These are phyloP conservation scores for Araneus ventricosus DNA, from an alignment of 1,140 invertebrate species.

Conservation along the genomic window DNA sequence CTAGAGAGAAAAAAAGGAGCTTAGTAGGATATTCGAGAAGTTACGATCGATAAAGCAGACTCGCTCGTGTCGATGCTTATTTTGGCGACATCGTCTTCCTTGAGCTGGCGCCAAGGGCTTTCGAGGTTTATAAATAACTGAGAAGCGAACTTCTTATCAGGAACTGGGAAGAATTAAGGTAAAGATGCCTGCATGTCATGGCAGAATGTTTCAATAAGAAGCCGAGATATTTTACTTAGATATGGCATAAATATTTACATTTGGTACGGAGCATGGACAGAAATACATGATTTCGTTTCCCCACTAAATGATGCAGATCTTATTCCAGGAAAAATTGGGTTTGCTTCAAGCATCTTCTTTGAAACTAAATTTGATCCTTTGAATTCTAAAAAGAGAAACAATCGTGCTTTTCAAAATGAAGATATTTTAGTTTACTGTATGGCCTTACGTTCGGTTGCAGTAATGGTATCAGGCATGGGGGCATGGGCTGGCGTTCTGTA, in stretches of 20 bases:
- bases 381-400: too few species aligned
- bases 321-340: not conserved
- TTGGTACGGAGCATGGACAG: not conserved
- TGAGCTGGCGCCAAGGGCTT: slow-evolving; percentile 48
- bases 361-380: not conserved
- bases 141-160: slow-evolving; percentile 18
- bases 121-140: slow-evolving; percentile 54
- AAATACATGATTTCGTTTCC: not conserved
- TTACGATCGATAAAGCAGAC: not conserved
- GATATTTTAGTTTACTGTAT: too few species aligned
- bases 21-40: slow-evolving; percentile 28
- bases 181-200: slow-evolving; percentile 19
- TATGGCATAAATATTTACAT: slow-evolving; percentile 46
- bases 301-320: not conserved
- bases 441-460: too few species aligned
- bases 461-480: too few species aligned
- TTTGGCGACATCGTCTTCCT: slow-evolving; percentile 22
- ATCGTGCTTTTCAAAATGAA: too few species aligned
- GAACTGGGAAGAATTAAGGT: slow-evolving; percentile 25
- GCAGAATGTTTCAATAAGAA: slow-evolving; percentile 42
- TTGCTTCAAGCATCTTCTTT: not conserved
- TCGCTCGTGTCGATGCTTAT: slow-evolving; percentile 31
- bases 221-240: slow-evolving; percentile 20
- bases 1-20: slow-evolving; percentile 14
- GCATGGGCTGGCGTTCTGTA: too few species aligned